phyloP scores from a whole-genome alignment of 2,113 vertebrate species.

The Andinoacara biseriatus region DNA sequence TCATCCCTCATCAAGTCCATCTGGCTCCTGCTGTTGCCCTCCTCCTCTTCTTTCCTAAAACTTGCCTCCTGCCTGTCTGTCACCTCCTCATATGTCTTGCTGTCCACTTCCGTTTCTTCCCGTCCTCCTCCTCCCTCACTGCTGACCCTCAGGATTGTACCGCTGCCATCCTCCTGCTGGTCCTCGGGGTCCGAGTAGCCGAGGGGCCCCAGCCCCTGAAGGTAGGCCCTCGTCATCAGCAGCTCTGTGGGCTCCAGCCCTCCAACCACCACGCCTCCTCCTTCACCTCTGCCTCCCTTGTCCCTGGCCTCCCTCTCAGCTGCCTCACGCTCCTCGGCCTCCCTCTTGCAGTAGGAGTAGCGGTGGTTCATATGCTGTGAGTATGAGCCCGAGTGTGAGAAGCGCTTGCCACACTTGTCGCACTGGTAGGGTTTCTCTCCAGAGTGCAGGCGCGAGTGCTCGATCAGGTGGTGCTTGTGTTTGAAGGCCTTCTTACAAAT shows the following conservation, averaged over 20 bases:
- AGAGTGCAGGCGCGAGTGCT: slow-evolving; percentile 95
- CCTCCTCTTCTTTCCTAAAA: slow-evolving; percentile 87
- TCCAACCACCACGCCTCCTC: slow-evolving; percentile 82
- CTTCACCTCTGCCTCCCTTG: slow-evolving; percentile 87
- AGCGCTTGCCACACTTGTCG: slow-evolving; percentile 91
- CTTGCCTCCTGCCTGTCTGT: slow-evolving; percentile 84
- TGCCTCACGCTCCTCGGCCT: slow-evolving; percentile 94
- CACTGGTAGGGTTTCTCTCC: slow-evolving; percentile 88
- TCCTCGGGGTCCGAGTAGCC: slow-evolving; percentile 93
- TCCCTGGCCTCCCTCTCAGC: slow-evolving; percentile 90
- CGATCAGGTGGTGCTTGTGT: slow-evolving; percentile 98
- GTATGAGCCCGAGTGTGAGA: slow-evolving; percentile 97
- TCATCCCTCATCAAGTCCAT: slow-evolving; percentile 87
- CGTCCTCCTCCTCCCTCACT: slow-evolving; percentile 78
- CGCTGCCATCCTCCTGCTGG: slow-evolving; percentile 71
- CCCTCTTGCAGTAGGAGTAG: slow-evolving; percentile 98
- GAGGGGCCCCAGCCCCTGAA: slow-evolving; percentile 91
- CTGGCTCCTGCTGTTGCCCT: slow-evolving; percentile 88
- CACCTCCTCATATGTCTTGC: slow-evolving; percentile 87
- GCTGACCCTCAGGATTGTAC: slow-evolving; percentile 86
- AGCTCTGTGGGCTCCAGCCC: slow-evolving; percentile 91
- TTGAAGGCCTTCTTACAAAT: slow-evolving; percentile 99
- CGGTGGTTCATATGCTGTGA: slow-evolving; percentile 99
- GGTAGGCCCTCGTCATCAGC: slow-evolving; percentile 91
- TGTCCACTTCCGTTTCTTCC: slow-evolving; percentile 86